Base-by-base conservation (phyloP, 1,140 invertebrate genomes). In the Papilio glaucus region DNA sequence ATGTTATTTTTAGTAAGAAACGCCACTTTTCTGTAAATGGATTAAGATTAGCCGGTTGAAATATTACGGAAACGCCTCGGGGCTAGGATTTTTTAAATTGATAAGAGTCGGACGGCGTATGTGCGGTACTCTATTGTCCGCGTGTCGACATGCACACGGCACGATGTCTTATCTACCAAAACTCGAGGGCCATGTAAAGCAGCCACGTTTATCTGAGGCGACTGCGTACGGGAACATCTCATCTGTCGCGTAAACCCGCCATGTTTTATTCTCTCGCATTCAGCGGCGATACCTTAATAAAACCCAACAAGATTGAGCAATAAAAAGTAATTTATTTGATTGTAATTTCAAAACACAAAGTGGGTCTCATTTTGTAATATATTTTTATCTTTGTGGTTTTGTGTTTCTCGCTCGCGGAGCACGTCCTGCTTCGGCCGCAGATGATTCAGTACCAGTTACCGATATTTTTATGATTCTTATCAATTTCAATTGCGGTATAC, bases 251-350 rank as follows among this genome's bases (percentile, higher is more conserved):
- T 87, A 89, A 89, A 87, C 85, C 84, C 82, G 82, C 85, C 85
- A 88, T 92, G 86, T 91, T 92, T 91, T 87, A 91, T 90, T 83
- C 85, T 84, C 81, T 84, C 81, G 82, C 85, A 85, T 85, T 85
- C 86, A 87, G 82, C 83, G 78, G 82, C 89, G 87, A 88, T 88
- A 90, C 90, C 89, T 90, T 91, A 90, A 90, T 92, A 92, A 92
- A 92, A 92, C 80, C 85, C 87, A 90, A 91, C 89, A 82, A 91
- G 87, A 92, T 92, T 91, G 89, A 91, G 90, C 90, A 92, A 91
- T 92, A 92, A 92, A 92, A 91, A 83, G 89, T 92, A 92, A 92
- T 92, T 92, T 92, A 92, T 92, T 88, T 89, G 88, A 90, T 89
- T 91, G 90, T 92, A 90, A 91, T 91, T 90, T 92, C 85, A 90